Evolutionary conservation across 1,140 invertebrate genomes (phyloP).

Genomic region (Drosophila yakuba): DNA sequence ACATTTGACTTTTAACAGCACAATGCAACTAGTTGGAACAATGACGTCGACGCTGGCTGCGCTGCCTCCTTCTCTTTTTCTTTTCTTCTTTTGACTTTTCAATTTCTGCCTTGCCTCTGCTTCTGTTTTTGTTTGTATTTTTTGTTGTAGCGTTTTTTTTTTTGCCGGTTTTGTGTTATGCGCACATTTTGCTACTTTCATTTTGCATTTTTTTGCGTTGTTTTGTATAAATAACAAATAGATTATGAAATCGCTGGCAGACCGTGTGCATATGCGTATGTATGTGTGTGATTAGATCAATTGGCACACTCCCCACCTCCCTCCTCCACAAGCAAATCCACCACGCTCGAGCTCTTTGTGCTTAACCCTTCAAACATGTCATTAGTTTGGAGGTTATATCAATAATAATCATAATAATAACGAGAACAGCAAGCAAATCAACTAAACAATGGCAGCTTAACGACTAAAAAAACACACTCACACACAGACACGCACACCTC

Average conservation of each 20-base stretch:
- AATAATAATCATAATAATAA: constrained; percentile 54
- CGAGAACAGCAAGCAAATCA: constrained; percentile 16
- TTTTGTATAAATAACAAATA: constrained; percentile 52
- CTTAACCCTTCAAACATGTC: constrained; percentile 38
- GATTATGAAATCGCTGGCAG: constrained; percentile 47
- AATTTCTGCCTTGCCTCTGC: constrained; percentile 5
- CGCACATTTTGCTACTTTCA: constrained; percentile 28
- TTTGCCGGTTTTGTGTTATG: constrained; percentile 53
- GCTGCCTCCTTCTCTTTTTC: not conserved
- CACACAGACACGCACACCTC: not conserved
- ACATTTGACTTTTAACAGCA: constrained; percentile 30
- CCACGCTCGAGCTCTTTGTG: constrained; percentile 10
- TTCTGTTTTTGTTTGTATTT: constrained; percentile 30
- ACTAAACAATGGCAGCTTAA: constrained; percentile 28
- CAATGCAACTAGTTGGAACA: constrained; percentile 57
- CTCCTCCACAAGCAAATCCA: not conserved
- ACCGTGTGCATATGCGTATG: constrained; percentile 1
- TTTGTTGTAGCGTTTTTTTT: constrained; percentile 22
- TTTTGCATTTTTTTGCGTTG: constrained; percentile 18
- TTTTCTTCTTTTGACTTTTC: not conserved
- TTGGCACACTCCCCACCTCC: not conserved
- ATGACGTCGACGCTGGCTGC: constrained; percentile 3
- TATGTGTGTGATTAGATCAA: constrained; percentile 31
- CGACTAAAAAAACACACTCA: not conserved
- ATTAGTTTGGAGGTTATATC: constrained; percentile 57